Conservation (phyloP, 35 echinoderm and acorn worm species). For the Hemicentrotus pulcherrimus region DNA sequence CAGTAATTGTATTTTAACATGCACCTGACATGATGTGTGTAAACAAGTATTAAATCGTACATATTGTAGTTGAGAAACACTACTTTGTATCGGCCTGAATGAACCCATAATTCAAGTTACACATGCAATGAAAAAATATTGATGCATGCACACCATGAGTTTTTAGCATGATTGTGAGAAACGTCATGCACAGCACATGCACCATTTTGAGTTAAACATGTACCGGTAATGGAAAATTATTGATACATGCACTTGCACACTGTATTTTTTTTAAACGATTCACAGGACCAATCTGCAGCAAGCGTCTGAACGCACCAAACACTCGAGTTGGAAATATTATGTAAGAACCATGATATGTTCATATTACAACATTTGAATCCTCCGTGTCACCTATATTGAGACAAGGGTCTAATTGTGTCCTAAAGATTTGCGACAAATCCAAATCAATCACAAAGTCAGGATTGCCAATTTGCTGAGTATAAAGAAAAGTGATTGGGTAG, state of each 20-base stretch:
- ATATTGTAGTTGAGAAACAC: neutral
- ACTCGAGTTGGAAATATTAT: too few species aligned
- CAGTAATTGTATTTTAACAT: neutral
- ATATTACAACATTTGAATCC: too few species aligned
- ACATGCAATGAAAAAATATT: neutral
- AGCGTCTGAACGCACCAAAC: too few species aligned
- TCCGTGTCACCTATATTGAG: too few species aligned
- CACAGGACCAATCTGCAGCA: too few species aligned
- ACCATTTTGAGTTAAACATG: neutral
- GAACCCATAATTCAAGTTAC: neutral
- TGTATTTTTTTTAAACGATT: too few species aligned
- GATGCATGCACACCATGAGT: neutral
- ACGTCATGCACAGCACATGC: neutral
- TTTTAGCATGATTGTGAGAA: neutral
- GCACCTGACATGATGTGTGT: neutral
- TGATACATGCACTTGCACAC: neutral
- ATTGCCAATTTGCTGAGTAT: too few species aligned
- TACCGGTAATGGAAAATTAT: neutral
- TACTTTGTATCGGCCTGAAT: neutral
- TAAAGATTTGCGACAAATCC: too few species aligned
- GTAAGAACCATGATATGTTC: too few species aligned
- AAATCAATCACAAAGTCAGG: too few species aligned
- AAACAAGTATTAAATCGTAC: neutral
- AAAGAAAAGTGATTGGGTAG: too few species aligned
- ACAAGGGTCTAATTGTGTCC: too few species aligned